Evolutionary conservation across 2,797 vertebrate species (phyloP).

Genomic region (Sarcoramphus papa): DNA sequence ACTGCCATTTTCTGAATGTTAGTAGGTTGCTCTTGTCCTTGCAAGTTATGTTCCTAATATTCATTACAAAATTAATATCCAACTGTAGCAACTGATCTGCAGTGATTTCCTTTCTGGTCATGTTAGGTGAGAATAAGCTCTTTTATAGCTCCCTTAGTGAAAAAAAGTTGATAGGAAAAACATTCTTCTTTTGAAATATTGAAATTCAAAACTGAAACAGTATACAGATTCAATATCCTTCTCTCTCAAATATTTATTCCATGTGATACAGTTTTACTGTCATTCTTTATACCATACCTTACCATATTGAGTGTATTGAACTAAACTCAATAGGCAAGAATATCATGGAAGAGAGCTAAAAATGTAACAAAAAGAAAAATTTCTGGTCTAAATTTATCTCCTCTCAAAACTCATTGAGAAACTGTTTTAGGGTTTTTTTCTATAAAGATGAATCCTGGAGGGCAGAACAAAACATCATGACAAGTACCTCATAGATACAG

Average conservation of each 20-base stretch:
- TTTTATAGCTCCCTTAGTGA: neutral
- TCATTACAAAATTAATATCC: neutral
- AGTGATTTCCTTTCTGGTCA: conserved; percentile 1
- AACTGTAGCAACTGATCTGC: neutral
- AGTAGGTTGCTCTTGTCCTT: neutral
- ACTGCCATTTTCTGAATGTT: neutral
- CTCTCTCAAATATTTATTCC: neutral
- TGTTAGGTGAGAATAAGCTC: neutral
- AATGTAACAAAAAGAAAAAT: neutral
- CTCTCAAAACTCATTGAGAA: neutral
- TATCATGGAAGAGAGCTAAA: neutral
- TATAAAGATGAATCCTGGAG: neutral
- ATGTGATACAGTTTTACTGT: neutral
- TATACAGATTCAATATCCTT: neutral
- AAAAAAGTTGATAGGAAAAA: neutral
- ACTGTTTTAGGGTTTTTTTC: neutral
- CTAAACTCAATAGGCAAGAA: neutral
- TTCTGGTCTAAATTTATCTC: neutral
- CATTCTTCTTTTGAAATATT: neutral
- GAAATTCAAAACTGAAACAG: neutral
- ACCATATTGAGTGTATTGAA: neutral
- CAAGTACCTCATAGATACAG: neutral
- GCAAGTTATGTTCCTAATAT: neutral
- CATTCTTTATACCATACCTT: neutral
- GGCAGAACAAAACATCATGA: neutral